These are phyloP conservation scores for Liolophura sinensis DNA, from an alignment of 1,140 invertebrate genomes.

Conservation along the genomic window DNA sequence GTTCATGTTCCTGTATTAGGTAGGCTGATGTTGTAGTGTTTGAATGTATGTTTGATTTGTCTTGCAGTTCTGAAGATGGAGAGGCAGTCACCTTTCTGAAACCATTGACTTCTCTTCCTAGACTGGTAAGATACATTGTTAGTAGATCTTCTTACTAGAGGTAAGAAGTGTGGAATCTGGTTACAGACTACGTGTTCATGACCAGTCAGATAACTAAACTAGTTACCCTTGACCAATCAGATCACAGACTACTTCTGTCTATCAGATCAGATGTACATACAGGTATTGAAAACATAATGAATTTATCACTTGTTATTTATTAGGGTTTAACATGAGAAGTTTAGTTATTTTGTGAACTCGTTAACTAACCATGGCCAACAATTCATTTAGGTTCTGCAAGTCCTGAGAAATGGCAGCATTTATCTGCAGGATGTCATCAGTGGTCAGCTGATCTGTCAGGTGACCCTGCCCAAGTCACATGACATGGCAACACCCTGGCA, in stretches of 20 bases:
- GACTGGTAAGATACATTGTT: constrained; percentile 32
- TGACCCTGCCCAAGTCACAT: constrained; percentile 35
- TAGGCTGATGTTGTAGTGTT: neutral
- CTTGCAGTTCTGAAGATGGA: constrained; percentile 32
- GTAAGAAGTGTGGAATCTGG: no score
- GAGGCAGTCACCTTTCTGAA: constrained; percentile 35
- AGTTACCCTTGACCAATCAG: no score
- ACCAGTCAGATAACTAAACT: no score
- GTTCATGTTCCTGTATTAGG: no score
- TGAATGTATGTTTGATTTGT: neutral
- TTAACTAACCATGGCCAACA: neutral
- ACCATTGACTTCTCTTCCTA: constrained; percentile 29
- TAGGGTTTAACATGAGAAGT: no score
- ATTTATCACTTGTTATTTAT: no score
- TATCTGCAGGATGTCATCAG: constrained; percentile 42
- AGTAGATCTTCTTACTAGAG: neutral
- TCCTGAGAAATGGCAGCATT: constrained; percentile 35
- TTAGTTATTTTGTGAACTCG: neutral
- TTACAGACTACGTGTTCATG: no score
- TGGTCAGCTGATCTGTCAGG: constrained; percentile 39
- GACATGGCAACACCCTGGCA: constrained; percentile 46
- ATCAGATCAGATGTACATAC: no score
- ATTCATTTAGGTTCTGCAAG: constrained; percentile 35
- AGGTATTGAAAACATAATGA: no score
- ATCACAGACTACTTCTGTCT: no score